Base-by-base conservation (phyloP, 2,113 vertebrate genomes). In the Oncorhynchus nerka region DNA sequence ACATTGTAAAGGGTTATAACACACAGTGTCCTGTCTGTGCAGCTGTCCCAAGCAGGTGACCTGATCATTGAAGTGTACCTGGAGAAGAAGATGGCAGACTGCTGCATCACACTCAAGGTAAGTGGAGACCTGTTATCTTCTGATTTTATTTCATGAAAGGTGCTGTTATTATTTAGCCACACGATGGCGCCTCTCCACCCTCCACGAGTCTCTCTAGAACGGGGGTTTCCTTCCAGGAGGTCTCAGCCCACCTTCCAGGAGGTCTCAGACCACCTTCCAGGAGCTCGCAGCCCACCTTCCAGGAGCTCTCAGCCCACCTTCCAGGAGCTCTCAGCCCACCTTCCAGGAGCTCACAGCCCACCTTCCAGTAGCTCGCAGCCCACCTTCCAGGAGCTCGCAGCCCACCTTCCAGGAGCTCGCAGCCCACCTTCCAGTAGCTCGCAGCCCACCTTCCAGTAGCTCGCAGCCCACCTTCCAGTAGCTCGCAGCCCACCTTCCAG, bases 41-140 rank as follows among this genome's bases (percentile, higher is more conserved):
- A 99, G 97, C 92, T 99, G 45, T 98, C 97, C 1, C 97, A 99
- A 88, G 98, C 98, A 0, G 98, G 98, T 5, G 97, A 99, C 79
- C 93, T 99, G 78, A 99, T 99, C 87, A 97, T 99, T 4, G 97
- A 99, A 68, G 95, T 99, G 13, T 99, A 99, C 48, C 88, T 99
- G 89, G 97, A 99, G 85, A 94, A 93, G 87, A 98, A 95, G 90
- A 90, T 94, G 13, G 94, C 97, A 0, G 98, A 99, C 90, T 96
- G 93, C 88, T 99, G 97, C n/a, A 83, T 99, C 68, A 99, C 97
- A 3, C 93, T 99, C 15, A 99, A 99, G 89, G 98, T 98, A 69
- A 91, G 94, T 89, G 4, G 32, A 51, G 4, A 1, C 15, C 16
- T 20, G 20, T 2, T 45, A 3, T 45, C 9, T 45, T 11, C 9